Percentiles rank a stretch among this genome's conserved stretches.
Conservation (phyloP, 2,113 vertebrate genomes). For the Anguilla japonica region DNA sequence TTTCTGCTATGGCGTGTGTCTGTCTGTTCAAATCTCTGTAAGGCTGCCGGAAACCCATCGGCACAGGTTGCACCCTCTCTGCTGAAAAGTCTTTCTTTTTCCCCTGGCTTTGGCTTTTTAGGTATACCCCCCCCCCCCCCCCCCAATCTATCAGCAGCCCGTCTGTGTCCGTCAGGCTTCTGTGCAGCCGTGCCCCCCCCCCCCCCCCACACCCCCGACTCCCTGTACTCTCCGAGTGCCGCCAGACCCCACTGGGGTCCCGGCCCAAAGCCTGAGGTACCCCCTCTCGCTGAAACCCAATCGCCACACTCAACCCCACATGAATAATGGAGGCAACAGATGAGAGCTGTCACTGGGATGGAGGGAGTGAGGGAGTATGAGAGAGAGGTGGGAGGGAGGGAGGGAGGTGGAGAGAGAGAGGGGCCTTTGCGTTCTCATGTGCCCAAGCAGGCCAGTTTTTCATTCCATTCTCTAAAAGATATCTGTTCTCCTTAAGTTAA, state of each 20-base stretch:
- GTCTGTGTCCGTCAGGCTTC: neutral
- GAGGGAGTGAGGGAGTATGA: constrained; percentile 42
- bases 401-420: constrained; percentile 21
- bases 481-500: neutral
- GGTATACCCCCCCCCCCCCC: neutral
- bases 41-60: neutral
- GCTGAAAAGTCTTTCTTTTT: neutral
- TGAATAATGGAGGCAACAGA: constrained; percentile 64
- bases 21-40: neutral
- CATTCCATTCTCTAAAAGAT: neutral
- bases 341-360: constrained; percentile 15
- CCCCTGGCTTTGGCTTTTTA: neutral
- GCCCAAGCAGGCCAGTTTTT: neutral
- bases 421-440: neutral
- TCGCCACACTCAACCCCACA: constrained; percentile 36
- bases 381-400: constrained; percentile 45
- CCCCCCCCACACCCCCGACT: no score
- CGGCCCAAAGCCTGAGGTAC: constrained; percentile 1
- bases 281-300: constrained; percentile 7
- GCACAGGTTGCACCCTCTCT: neutral
- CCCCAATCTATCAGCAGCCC: neutral
- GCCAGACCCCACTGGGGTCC: neutral
- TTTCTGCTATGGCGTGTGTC: no score
- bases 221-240: neutral
- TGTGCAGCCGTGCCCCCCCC: neutral